Base-by-base conservation (phyloP, 2,888 invertebrate genomes). In the Thecophora atra region DNA sequence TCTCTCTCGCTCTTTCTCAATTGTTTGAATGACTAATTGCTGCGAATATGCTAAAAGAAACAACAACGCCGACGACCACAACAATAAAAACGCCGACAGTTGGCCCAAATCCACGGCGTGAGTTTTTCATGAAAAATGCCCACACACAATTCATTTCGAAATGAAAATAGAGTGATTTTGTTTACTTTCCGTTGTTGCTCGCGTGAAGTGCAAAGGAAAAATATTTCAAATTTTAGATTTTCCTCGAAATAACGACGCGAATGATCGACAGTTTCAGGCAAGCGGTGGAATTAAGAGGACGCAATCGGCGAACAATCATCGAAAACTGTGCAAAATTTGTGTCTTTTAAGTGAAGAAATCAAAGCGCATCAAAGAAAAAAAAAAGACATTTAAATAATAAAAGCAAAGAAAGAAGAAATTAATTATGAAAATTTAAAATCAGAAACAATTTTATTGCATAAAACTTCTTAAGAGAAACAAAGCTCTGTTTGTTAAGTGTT, bases 191-290 rank as follows among this genome's bases (percentile, higher is more conserved):
- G 19, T 63, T 21, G 11, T 63, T 5, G 15, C 44, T 63, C 63
- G 19, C 24, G 15, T 42, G 37, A 56, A 56, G 42, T 63, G 19
- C 37, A 19, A 42, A 63, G 17, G 42, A 44, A 44, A 63, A 63
- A 11, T 30, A 44, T 64, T 44, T 64, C 26, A 30, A n/a, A 30
- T 30, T 60, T 60, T 26, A 17, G 47, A 47, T 26, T 47, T 64
- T 24, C 15, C 44, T 24, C 44, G 28, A 64, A 64, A 64, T 64
- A 64, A 64, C 62, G 11, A 26, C 7, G 24, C 42, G 24, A 63
- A 19, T 24, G 42, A 63, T 51, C 24, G 56, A 42, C 68, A 68
- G 68, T 68, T 56, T 37, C 68, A 30, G 54, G 6, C 68, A 37
- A 42, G 56, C 56, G 5, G 26, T 42, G 37, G 24, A 15, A 37